These are phyloP conservation scores for Cottoperca gobio DNA, from an alignment of 2,797 vertebrate genomes.

Conservation along the genomic window DNA sequence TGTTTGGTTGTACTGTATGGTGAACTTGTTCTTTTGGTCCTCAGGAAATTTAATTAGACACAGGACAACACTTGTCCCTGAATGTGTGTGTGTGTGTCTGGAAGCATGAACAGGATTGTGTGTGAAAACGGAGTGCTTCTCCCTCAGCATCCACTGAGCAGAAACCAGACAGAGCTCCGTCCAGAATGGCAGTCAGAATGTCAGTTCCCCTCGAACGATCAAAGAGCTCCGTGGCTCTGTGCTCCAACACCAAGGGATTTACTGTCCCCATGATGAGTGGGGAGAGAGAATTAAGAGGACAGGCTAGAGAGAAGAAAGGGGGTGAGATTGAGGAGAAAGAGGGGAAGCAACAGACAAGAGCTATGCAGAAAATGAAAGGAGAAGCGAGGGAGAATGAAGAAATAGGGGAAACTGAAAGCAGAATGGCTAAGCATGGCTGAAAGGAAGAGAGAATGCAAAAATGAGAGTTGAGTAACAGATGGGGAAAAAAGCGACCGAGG, in stretches of 20 bases:
- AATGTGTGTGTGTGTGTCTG: conserved; percentile 15
- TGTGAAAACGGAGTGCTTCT: conserved; percentile 38
- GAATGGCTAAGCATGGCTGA: conserved; percentile 77
- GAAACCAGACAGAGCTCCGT: conserved; percentile 65
- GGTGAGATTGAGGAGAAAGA: conserved; percentile 66
- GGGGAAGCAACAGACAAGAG: conserved; percentile 60
- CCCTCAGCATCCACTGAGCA: conserved; percentile 45
- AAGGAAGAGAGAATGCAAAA: conserved; percentile 60
- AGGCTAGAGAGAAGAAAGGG: conserved; percentile 64
- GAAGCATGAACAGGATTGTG: conserved; percentile 18
- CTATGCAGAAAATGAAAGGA: conserved; percentile 70
- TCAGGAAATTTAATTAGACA: conserved; percentile 59
- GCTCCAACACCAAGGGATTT: conserved; percentile 77
- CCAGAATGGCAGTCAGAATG: conserved; percentile 70
- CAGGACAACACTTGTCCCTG: conserved; percentile 24
- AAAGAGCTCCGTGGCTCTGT: conserved; percentile 73
- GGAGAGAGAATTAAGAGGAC: conserved; percentile 70
- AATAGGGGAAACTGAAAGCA: conserved; percentile 58
- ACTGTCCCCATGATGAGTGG: conserved; percentile 75
- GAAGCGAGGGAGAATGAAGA: conserved; percentile 43
- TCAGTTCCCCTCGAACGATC: conserved; percentile 70
- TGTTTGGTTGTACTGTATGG: conserved; percentile 36
- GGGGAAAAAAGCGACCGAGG: conserved; percentile 45
- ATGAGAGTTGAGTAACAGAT: conserved; percentile 64
- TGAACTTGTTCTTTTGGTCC: conserved; percentile 40